phyloP scores from a whole-genome alignment of 2,113 vertebrate species.

The Isurus oxyrinchus region DNA sequence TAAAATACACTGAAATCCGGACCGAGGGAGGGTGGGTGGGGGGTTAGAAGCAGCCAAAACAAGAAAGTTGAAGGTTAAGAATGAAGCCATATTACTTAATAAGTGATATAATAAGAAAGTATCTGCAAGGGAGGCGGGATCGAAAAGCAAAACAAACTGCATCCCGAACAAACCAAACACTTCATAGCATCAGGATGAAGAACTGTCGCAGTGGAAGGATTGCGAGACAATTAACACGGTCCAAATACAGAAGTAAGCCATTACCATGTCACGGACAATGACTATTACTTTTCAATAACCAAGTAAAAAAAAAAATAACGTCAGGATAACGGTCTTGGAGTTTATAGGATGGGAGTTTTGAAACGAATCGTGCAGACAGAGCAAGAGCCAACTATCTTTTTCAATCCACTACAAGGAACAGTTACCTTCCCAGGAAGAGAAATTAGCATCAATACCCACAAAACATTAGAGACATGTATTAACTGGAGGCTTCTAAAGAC shows the following conservation, averaged over 20 bases:
- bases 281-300: background rate
- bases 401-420: background rate
- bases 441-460: background rate
- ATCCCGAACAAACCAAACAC: background rate
- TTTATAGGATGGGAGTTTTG: background rate
- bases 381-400: background rate
- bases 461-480: background rate
- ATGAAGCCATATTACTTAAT: background rate
- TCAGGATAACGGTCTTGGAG: background rate
- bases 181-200: background rate
- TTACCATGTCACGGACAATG: background rate
- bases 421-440: background rate
- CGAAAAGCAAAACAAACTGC: background rate
- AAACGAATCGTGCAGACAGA: background rate
- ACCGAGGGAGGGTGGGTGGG: background rate
- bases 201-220: background rate
- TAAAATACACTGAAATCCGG: background rate
- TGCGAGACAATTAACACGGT: background rate
- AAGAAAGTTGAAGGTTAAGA: background rate
- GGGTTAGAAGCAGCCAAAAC: background rate
- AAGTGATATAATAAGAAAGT: background rate
- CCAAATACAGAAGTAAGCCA: background rate
- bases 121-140: background rate
- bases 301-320: background rate
- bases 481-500: background rate